phyloP scores from a whole-genome alignment of 23 tunicate species.

The Clavelina lepadiformis region DNA sequence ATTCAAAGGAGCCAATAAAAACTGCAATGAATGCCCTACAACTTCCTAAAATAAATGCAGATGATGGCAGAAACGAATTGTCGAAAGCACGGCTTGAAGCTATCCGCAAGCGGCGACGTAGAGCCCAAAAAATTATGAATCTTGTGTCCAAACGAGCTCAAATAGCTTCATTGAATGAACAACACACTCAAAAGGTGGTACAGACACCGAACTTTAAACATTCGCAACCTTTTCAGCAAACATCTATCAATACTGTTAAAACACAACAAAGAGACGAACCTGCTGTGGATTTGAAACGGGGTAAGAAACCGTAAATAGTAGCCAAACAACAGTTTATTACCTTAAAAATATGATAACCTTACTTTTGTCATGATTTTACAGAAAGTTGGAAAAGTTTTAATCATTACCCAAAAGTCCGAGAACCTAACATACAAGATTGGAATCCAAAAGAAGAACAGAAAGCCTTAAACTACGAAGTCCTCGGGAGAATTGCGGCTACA shows the following conservation, averaged over 20 bases:
- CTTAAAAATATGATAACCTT: neutral
- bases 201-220: too few species aligned
- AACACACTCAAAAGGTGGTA: too few species aligned
- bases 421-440: constrained; percentile 39
- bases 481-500: constrained; percentile 23
- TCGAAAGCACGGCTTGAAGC: constrained; percentile 21
- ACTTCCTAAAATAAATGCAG: neutral
- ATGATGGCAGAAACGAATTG: constrained; percentile 7
- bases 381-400: constrained; percentile 4
- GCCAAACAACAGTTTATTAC: neutral
- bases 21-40: neutral
- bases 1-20: too few species aligned
- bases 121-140: constrained; percentile 32
- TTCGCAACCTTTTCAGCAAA: too few species aligned
- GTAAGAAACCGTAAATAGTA: neutral
- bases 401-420: neutral
- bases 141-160: constrained; percentile 21
- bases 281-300: too few species aligned
- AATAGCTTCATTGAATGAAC: neutral
- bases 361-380: neutral
- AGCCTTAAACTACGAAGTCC: constrained; percentile 4
- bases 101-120: constrained; percentile 25
- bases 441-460: constrained; percentile 40
- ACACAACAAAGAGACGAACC: too few species aligned
- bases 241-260: too few species aligned